Percentiles rank a stretch among this genome's conserved stretches.
phyloP scores from a whole-genome alignment of 2,113 vertebrate species.

The Prochilodus magdalenae region DNA sequence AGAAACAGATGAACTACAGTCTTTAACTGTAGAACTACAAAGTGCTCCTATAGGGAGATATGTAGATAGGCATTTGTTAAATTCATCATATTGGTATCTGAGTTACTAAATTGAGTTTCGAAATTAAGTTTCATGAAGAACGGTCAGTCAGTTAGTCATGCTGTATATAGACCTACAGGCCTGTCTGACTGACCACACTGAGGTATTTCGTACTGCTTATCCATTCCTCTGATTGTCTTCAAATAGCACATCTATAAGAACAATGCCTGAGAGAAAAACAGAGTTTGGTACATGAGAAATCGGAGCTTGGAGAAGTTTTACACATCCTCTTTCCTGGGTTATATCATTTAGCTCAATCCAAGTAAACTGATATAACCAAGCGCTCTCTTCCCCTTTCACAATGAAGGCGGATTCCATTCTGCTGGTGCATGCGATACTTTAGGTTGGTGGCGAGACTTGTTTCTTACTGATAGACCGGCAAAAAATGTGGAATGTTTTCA shows the following conservation, averaged over 20 bases:
- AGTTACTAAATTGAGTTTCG: neutral
- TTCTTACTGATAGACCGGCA: neutral
- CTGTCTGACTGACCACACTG: neutral
- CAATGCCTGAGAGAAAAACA: neutral
- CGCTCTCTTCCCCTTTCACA: no score
- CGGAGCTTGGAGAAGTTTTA: no score
- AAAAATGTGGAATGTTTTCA: conserved; percentile 18
- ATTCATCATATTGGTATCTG: neutral
- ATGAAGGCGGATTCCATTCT: neutral
- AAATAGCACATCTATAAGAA: neutral
- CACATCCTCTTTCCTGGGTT: no score
- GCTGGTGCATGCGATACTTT: neutral
- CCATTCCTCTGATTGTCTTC: no score
- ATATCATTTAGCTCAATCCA: neutral
- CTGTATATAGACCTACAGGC: neutral
- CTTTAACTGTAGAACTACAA: no score
- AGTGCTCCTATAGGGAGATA: no score
- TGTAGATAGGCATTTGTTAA: neutral
- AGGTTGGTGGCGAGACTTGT: neutral
- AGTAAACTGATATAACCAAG: neutral
- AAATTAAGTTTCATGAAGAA: neutral
- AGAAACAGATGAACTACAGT: no score
- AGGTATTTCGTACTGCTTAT: neutral
- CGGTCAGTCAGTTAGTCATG: neutral
- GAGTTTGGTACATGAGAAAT: neutral